phyloP scores from a whole-genome alignment of 2,797 vertebrate genomes.

The Vespertilio murinus region DNA sequence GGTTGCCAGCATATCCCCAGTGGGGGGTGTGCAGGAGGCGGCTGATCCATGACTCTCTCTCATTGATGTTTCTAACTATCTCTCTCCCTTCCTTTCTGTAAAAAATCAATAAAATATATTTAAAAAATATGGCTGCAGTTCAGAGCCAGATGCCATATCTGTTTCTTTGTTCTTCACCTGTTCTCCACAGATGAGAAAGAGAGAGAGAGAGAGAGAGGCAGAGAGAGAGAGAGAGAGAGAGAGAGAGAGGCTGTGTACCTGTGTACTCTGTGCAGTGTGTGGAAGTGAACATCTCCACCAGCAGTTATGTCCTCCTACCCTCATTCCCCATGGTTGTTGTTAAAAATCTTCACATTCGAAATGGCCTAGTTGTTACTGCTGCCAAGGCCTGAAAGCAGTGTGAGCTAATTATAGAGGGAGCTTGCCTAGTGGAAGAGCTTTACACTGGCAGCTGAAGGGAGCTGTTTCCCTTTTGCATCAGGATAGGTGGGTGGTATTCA shows the following conservation, averaged over 20 bases:
- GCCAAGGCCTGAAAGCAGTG: neutral
- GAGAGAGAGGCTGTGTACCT: neutral
- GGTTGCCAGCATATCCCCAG: no score
- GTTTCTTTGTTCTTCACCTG: neutral
- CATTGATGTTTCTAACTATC: no score
- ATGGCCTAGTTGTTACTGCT: neutral
- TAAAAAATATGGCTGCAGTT: neutral
- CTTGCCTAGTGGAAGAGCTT: constrained; percentile 38
- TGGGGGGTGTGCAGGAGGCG: no score
- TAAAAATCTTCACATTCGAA: neutral
- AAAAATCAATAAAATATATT: no score
- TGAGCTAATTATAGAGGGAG: constrained; percentile 23
- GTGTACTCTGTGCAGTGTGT: neutral
- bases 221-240: no score
- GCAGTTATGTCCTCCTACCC: neutral
- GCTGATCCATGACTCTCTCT: no score
- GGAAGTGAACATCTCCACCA: neutral
- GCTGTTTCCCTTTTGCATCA: neutral
- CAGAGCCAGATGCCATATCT: neutral
- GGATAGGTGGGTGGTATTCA: constrained; percentile 42
- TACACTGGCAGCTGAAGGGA: constrained; percentile 34
- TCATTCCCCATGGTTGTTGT: neutral
- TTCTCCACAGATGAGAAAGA: neutral
- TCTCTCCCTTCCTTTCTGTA: no score
- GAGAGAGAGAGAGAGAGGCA: no score